Conservation (phyloP, 2,888 invertebrate genomes). For the Cantharis rufa region DNA sequence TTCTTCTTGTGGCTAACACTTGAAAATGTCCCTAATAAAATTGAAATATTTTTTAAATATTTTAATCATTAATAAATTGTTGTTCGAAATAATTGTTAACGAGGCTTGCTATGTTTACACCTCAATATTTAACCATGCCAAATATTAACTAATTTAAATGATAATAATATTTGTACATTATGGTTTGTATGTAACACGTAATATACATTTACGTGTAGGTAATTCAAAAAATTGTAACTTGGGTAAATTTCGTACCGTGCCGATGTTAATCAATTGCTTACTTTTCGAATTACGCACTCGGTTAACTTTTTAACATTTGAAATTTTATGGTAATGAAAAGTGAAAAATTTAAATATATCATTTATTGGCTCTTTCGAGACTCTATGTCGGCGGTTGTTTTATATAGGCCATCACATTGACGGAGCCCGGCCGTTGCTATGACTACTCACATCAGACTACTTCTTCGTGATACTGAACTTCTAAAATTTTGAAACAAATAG, state of each 20-base stretch:
- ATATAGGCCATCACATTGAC: slow-evolving; percentile 30
- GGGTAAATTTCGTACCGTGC: not conserved
- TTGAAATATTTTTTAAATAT: no score
- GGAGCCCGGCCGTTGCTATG: slow-evolving; percentile 31
- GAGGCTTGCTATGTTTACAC: no score
- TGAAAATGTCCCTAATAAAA: no score
- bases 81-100: no score
- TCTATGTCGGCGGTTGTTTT: slow-evolving; percentile 29
- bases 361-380: slow-evolving; percentile 28
- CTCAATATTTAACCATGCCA: not conserved
- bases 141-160: not conserved
- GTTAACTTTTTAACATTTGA: not conserved
- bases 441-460: slow-evolving; percentile 26
- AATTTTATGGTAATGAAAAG: slow-evolving; percentile 1
- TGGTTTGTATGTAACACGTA: no score
- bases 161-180: no score
- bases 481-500: slow-evolving; percentile 20
- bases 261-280: not conserved
- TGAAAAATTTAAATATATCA: slow-evolving; percentile 11
- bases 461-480: slow-evolving; percentile 25
- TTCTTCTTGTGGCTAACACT: no score
- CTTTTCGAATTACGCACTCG: not conserved
- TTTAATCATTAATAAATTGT: no score
- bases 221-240: not conserved
- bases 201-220: no score